These are phyloP conservation scores for Marronus borbonicus DNA, from an alignment of 2,888 invertebrate genomes.

Conservation along the genomic window DNA sequence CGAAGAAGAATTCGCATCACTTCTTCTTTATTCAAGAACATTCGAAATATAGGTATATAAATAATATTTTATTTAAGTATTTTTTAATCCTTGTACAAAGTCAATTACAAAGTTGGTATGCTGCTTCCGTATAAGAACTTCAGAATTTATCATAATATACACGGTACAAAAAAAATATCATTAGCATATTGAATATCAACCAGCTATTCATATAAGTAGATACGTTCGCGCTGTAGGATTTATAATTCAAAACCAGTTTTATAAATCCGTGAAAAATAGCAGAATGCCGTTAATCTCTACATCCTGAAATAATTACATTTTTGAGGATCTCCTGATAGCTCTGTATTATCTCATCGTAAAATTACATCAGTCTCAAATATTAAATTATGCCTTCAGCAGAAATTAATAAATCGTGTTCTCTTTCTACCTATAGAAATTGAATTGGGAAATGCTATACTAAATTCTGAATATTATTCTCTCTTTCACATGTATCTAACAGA, in stretches of 20 bases:
- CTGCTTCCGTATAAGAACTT: conserved; percentile 2
- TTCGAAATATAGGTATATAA: no score
- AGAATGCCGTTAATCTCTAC: conserved; percentile 34
- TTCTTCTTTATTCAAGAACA: no score
- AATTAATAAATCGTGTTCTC: neutral
- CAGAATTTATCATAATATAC: neutral
- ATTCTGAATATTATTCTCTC: no score
- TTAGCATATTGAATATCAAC: conserved; percentile 35
- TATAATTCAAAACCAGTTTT: conserved; percentile 37
- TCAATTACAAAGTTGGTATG: no score
- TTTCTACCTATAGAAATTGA: neutral
- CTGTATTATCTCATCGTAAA: neutral
- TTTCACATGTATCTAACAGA: no score
- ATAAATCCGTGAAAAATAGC: conserved; percentile 18
- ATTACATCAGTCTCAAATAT: neutral
- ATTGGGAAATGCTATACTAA: neutral
- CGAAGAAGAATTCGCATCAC: neutral
- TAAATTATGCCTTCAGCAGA: no score
- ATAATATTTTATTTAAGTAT: no score
- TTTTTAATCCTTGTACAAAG: no score
- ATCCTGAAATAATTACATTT: conserved; percentile 12
- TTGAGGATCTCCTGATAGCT: conserved; percentile 3
- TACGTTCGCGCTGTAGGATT: neutral
- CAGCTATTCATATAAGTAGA: neutral
- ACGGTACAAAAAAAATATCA: conserved; percentile 9